These are phyloP conservation scores for Centroberyx gerrardi DNA, from an alignment of 2,797 vertebrate species.

Conservation along the genomic window DNA sequence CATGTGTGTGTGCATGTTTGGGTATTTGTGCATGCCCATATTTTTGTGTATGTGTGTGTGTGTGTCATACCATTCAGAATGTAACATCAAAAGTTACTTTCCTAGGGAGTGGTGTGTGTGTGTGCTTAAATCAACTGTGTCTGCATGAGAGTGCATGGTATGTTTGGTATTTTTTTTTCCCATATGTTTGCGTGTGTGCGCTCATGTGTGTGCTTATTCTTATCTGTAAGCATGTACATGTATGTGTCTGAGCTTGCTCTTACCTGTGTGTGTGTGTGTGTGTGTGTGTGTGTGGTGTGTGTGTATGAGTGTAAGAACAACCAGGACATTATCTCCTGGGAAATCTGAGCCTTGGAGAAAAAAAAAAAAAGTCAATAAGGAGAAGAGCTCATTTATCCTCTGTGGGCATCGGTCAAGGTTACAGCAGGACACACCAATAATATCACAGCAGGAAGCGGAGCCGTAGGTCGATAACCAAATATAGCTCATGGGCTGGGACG, in stretches of 20 bases:
- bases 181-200: too few species aligned
- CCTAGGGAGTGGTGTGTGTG: too few species aligned
- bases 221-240: neutral
- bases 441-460: neutral
- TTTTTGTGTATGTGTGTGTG: too few species aligned
- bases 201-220: neutral
- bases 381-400: conserved; percentile 40
- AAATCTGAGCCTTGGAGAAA: conserved; percentile 38
- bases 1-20: too few species aligned
- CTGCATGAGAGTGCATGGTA: too few species aligned
- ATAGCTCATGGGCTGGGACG: neutral
- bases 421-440: neutral
- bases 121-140: too few species aligned
- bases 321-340: conserved; percentile 37
- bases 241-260: neutral
- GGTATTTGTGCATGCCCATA: too few species aligned
- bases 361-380: conserved; percentile 25
- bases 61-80: too few species aligned
- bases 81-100: too few species aligned
- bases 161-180: too few species aligned
- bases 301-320: conserved; percentile 14
- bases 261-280: conserved; percentile 1
- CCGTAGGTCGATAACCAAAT: neutral
- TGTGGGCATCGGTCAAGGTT: conserved; percentile 29
- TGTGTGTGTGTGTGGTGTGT: conserved; percentile 6